phyloP scores from a whole-genome alignment of 1,140 invertebrate species.

The Drosophila gunungcola region DNA sequence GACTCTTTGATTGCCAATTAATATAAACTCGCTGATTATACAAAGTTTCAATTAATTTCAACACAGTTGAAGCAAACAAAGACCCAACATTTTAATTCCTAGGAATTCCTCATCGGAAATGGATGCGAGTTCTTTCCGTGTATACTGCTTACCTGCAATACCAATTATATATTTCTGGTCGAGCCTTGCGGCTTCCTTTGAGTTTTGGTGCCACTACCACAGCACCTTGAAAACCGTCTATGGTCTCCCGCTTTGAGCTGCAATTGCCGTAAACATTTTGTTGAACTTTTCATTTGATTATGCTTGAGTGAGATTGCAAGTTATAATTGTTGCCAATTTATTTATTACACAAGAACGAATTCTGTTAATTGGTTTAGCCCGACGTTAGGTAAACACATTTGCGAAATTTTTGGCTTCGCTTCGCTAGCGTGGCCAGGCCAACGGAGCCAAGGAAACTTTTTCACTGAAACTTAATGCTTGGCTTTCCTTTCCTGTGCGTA shows the following conservation, averaged over 20 bases:
- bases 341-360: conserved; percentile 51
- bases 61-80: no score
- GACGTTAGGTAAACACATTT: conserved; percentile 18
- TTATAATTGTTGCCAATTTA: conserved; percentile 64
- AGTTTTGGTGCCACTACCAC: conserved; percentile 26
- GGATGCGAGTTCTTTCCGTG: neutral
- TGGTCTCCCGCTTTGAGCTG: conserved; percentile 39
- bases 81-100: neutral
- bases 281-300: conserved; percentile 47
- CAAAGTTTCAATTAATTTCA: neutral
- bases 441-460: conserved; percentile 24
- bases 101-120: neutral
- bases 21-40: no score
- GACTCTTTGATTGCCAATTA: no score
- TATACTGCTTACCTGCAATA: conserved; percentile 29
- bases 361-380: conserved; percentile 52
- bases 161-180: conserved; percentile 22
- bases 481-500: neutral
- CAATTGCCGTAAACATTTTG: conserved; percentile 47
- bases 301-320: conserved; percentile 35
- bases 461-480: conserved; percentile 22
- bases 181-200: conserved; percentile 28
- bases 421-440: conserved; percentile 9
- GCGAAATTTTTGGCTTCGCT: conserved; percentile 18
- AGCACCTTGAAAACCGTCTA: conserved; percentile 22